A percentile compares a stretch with the other conserved stretches of the same genome.
These are phyloP conservation scores for Aleiodes alternator DNA, from an alignment of 2,888 invertebrate genomes.

Conservation along the genomic window DNA sequence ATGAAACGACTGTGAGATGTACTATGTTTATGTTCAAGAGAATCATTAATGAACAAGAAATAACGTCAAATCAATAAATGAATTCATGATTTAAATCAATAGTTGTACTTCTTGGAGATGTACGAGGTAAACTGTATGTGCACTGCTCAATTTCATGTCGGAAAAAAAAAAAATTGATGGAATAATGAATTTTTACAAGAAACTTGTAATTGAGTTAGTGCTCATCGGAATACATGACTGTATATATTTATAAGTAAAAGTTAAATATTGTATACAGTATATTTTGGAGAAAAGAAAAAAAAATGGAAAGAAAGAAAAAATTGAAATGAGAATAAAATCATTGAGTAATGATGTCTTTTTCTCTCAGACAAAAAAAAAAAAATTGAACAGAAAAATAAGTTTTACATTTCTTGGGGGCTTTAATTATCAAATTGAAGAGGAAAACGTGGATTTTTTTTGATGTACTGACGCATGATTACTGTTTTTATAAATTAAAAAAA, in stretches of 20 bases:
- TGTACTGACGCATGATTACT: background rate
- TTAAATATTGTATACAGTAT: constrained; percentile 75
- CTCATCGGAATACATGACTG: constrained; percentile 67
- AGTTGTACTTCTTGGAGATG: constrained; percentile 63
- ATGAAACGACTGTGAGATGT: constrained; percentile 58
- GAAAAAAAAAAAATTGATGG: constrained; percentile 34
- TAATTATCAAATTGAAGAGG: constrained; percentile 22
- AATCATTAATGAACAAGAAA: constrained; percentile 50
- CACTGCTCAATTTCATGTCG: constrained; percentile 72
- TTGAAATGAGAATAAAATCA: constrained; percentile 70
- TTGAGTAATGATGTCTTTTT: constrained; percentile 52
- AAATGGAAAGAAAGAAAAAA: constrained; percentile 65
- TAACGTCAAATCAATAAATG: constrained; percentile 31
- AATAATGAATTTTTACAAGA: constrained; percentile 51
- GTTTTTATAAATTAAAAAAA: background rate
- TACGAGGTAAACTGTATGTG: constrained; percentile 67
- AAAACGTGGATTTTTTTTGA: background rate
- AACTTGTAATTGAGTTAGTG: constrained; percentile 68
- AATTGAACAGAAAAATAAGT: constrained; percentile 44
- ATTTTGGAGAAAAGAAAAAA: constrained; percentile 71
- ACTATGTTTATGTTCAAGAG: constrained; percentile 45
- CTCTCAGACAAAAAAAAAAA: constrained; percentile 34
- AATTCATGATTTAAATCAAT: constrained; percentile 46
- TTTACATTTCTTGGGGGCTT: constrained; percentile 40
- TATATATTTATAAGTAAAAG: constrained; percentile 74